Evolutionary conservation across 1,140 invertebrate species (phyloP), one percentile per base, ranked within the genome.

Genomic region (Arctopsyche grandis): DNA sequence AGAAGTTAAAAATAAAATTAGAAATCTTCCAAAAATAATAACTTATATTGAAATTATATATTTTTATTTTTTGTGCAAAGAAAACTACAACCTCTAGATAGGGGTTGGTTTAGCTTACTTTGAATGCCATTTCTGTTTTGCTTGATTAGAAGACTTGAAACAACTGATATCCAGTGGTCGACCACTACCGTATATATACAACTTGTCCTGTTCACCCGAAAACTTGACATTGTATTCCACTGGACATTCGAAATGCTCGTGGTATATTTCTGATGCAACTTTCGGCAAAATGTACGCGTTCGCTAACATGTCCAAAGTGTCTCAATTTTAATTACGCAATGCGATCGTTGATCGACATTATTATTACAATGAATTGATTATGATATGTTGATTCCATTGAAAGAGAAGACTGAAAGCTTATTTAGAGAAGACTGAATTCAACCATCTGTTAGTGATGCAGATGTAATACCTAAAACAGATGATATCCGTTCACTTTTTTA

Each of bases 1-100:
- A 83, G 3, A 83, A 80, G 83, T 77, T n/a, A 7, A n/a, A 83
- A 46, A 58, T n/a, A n/a, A n/a, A n/a, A n/a, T n/a, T n/a, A n/a
- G n/a, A n/a, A n/a, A n/a, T n/a, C n/a, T n/a, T n/a, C n/a, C n/a
- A n/a, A n/a, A n/a, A n/a, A n/a, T n/a, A n/a, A n/a, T n/a, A n/a
- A n/a, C n/a, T n/a, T n/a, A n/a, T 12, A 46, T 12, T 12, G n/a
- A 46, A 46, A 12, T 7, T 46, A 7, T 5, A 12, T 7, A 46
- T n/a, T n/a, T n/a, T 46, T 46, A 46, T n/a, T n/a, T n/a, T n/a
- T n/a, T n/a, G n/a, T n/a, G n/a, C n/a, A n/a, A n/a, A n/a, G n/a
- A n/a, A n/a, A n/a, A n/a, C n/a, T n/a, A n/a, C n/a, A n/a, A n/a
- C n/a, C n/a, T n/a, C n/a, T n/a, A n/a, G n/a, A n/a, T n/a, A 46